Percentiles rank a stretch among this genome's conserved stretches.
Evolutionary conservation across 2,888 invertebrate species (phyloP).

Genomic region (Harmothoe impar): DNA sequence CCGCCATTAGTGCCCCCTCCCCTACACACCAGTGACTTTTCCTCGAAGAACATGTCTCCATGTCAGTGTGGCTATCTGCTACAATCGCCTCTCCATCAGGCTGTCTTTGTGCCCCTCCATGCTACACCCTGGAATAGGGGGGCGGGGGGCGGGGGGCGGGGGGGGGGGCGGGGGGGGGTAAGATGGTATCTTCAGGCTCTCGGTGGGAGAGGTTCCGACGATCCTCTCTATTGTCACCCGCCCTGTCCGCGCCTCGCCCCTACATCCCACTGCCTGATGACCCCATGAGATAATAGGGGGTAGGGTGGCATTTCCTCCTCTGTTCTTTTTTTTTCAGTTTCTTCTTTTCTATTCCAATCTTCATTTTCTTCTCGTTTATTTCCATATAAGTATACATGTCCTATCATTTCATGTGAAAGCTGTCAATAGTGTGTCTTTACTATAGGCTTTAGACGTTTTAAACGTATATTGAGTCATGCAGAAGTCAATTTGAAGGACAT

Average conservation of each 20-base stretch:
- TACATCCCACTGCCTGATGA: neutral
- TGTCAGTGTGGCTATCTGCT: neutral
- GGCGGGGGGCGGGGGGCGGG: neutral
- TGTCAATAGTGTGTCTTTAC: too few species aligned
- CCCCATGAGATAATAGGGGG: neutral
- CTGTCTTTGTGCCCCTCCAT: neutral
- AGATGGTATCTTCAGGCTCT: neutral
- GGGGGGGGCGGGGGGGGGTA: neutral
- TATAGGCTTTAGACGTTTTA: too few species aligned
- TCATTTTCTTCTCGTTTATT: too few species aligned
- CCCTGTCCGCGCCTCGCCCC: constrained; percentile 28
- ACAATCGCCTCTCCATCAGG: neutral
- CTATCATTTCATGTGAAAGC: too few species aligned
- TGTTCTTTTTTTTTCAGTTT: neutral
- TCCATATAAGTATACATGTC: too few species aligned
- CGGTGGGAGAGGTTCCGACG: neutral
- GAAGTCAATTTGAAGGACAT: too few species aligned
- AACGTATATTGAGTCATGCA: too few species aligned
- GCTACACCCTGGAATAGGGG: neutral
- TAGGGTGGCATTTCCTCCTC: neutral
- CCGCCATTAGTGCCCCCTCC: neutral
- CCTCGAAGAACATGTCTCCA: neutral
- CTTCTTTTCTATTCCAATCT: neutral
- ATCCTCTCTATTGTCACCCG: neutral
- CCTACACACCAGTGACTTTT: neutral